Percentiles rank a stretch among this genome's conserved stretches.
phyloP scores from a whole-genome alignment of 2,797 vertebrate genomes.

The Alectoris magna region DNA sequence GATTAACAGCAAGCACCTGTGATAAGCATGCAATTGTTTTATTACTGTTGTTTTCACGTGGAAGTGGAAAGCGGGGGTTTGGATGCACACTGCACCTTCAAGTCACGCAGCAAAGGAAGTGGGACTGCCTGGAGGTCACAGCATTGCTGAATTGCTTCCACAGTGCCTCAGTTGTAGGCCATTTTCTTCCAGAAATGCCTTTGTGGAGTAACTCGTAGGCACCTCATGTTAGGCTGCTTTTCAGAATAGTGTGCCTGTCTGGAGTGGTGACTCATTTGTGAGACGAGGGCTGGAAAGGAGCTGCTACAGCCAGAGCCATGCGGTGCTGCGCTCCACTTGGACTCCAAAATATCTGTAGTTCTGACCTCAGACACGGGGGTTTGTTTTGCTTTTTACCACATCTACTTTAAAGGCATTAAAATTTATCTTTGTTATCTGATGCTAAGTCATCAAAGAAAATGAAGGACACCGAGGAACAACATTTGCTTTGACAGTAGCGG shows the following conservation, averaged over 20 bases:
- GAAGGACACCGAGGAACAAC: neutral
- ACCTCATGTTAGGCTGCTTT: neutral
- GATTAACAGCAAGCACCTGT: neutral
- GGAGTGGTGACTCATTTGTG: fast-evolving
- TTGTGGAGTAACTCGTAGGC: neutral
- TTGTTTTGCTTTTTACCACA: neutral
- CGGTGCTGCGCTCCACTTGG: neutral
- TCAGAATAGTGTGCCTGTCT: neutral
- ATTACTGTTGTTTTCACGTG: fast-evolving
- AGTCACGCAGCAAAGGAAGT: no score
- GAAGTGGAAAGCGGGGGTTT: neutral
- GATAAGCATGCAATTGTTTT: fast-evolving
- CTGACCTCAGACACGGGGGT: no score
- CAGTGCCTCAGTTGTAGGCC: neutral
- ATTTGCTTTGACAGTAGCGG: neutral
- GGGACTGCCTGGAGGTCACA: neutral
- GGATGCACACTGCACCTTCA: neutral
- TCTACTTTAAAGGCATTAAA: neutral
- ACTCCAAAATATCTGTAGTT: neutral
- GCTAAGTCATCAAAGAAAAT: neutral
- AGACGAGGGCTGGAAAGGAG: neutral
- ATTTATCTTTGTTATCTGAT: constrained; percentile 30
- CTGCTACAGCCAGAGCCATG: neutral
- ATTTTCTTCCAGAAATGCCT: neutral
- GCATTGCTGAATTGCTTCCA: neutral